Conservation (phyloP, 2,113 vertebrate species). For the Sarotherodon lohbergeri region DNA sequence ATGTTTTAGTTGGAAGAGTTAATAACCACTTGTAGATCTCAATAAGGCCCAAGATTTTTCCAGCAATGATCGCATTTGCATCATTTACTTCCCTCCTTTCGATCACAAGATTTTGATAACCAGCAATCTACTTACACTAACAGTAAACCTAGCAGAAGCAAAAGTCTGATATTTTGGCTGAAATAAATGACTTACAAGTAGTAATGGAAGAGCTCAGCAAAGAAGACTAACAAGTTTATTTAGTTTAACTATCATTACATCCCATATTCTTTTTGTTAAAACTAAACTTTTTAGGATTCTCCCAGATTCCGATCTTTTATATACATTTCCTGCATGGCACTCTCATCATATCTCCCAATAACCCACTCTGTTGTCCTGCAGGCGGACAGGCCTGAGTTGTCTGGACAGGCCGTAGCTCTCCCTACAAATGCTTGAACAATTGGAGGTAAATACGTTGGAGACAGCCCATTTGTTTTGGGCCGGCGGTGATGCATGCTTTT, state of each 20-base stretch:
- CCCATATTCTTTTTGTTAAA: background rate
- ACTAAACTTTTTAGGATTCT: background rate
- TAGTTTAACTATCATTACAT: background rate
- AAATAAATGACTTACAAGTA: background rate
- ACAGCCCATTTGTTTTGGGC: slow-evolving; percentile 76
- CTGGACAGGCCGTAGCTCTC: slow-evolving; percentile 63
- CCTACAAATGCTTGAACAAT: slow-evolving; percentile 76
- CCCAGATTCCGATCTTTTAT: background rate
- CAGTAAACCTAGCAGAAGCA: background rate
- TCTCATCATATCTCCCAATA: background rate
- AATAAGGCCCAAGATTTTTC: background rate
- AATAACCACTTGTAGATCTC: background rate
- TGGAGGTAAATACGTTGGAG: slow-evolving; percentile 76
- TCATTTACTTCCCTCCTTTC: background rate
- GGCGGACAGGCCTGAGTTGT: slow-evolving; percentile 59
- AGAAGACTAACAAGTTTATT: background rate
- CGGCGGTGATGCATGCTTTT: slow-evolving; percentile 79
- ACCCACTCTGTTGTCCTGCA: slow-evolving; percentile 26
- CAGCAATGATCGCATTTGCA: background rate
- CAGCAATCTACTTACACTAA: background rate
- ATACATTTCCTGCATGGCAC: background rate
- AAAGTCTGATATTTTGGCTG: background rate
- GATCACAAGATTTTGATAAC: background rate
- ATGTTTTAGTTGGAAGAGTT: background rate
- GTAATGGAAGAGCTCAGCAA: background rate